phyloP scores from a whole-genome alignment of 2,888 invertebrate genomes.

The Drosophila pegasa region DNA sequence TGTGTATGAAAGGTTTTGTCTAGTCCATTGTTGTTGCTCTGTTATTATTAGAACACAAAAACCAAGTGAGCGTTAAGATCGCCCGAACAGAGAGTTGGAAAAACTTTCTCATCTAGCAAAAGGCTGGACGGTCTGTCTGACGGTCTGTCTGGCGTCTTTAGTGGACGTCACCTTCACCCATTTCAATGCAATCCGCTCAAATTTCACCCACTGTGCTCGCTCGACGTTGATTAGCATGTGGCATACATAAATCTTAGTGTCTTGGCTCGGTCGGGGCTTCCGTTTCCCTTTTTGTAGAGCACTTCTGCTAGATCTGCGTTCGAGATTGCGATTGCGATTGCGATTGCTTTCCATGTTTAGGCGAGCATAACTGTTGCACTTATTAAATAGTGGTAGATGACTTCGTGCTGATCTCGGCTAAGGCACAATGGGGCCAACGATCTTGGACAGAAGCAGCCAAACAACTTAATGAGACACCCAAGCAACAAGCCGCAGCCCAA shows the following conservation, averaged over 20 bases:
- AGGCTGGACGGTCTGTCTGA: background rate
- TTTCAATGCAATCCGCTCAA: slow-evolving; percentile 41
- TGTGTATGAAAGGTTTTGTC: slow-evolving; percentile 41
- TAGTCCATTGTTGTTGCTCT: slow-evolving; percentile 38
- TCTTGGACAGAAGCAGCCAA: slow-evolving; percentile 71
- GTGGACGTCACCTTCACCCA: slow-evolving; percentile 75
- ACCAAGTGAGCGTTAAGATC: slow-evolving; percentile 78
- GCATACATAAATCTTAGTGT: slow-evolving; percentile 72
- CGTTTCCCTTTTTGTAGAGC: slow-evolving; percentile 69
- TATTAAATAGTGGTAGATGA: slow-evolving; percentile 45
- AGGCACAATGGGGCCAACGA: slow-evolving; percentile 72
- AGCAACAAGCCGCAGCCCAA: slow-evolving; percentile 12
- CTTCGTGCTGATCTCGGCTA: slow-evolving; percentile 26
- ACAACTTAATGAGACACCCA: slow-evolving; percentile 68
- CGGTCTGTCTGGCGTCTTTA: slow-evolving; percentile 6
- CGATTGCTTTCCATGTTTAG: slow-evolving; percentile 55
- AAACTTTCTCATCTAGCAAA: slow-evolving; percentile 67
- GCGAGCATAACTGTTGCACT: slow-evolving; percentile 76
- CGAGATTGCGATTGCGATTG: slow-evolving; percentile 29
- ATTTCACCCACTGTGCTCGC: slow-evolving; percentile 58
- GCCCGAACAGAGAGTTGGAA: slow-evolving; percentile 34
- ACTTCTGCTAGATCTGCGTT: slow-evolving; percentile 13
- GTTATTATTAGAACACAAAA: slow-evolving; percentile 76
- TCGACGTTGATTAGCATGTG: slow-evolving; percentile 76
- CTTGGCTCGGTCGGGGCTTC: slow-evolving; percentile 62